phyloP scores from a whole-genome alignment of 2,113 vertebrate species.

The Desmodus rotundus region DNA sequence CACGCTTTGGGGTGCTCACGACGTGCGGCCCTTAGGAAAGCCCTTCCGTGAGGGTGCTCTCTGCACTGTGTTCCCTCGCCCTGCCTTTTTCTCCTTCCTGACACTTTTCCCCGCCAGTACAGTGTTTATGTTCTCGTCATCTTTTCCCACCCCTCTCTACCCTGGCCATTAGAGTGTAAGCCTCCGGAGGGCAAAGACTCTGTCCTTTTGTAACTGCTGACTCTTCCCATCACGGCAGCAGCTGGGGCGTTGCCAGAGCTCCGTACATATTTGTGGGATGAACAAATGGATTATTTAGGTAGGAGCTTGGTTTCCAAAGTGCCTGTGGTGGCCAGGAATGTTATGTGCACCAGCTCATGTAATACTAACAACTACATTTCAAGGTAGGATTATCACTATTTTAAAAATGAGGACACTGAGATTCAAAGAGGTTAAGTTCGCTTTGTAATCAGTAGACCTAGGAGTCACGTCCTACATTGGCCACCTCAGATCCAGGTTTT shows the following conservation, averaged over 20 bases:
- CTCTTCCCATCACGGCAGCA: neutral
- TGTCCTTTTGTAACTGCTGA: neutral
- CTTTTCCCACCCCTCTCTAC: accelerated
- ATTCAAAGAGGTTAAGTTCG: neutral
- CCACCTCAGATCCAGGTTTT: neutral
- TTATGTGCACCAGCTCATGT: neutral
- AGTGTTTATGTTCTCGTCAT: too few relatives aligned
- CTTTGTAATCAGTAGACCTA: neutral
- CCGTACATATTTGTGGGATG: neutral
- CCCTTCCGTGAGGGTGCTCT: neutral
- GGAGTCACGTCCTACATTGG: neutral
- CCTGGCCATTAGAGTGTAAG: neutral
- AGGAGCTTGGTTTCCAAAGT: neutral
- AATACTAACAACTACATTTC: neutral
- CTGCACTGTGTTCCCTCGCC: neutral
- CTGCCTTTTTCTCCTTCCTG: neutral
- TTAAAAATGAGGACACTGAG: neutral
- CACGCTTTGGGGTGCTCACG: neutral
- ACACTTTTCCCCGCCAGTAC: neutral
- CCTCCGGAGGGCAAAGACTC: too few relatives aligned
- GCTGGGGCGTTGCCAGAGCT: neutral
- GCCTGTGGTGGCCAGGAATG: neutral
- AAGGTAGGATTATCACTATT: neutral
- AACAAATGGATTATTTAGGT: neutral
- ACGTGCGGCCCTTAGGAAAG: accelerated